Conservation (phyloP, 2,797 vertebrate genomes). For the Enteromius treurensis region DNA sequence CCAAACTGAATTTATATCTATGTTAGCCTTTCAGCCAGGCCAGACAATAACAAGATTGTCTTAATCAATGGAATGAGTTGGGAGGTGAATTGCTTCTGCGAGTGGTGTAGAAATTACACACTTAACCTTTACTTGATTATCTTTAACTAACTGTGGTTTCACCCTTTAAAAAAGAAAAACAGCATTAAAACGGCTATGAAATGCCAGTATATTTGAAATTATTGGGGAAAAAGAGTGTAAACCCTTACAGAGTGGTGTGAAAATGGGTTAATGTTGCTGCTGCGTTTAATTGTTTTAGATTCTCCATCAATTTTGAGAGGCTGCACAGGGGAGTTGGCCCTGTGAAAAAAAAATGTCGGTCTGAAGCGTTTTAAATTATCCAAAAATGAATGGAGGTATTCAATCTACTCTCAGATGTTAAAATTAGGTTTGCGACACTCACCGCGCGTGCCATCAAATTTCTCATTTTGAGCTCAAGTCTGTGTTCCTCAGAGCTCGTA, state of each 20-base stretch:
- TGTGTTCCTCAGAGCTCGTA: constrained; percentile 84
- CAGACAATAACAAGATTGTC: background rate
- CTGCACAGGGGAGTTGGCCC: constrained; percentile 60
- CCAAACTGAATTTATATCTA: background rate
- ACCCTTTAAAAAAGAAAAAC: constrained; percentile 1
- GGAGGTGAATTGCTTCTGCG: background rate
- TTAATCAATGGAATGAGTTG: background rate
- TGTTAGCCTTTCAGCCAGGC: background rate
- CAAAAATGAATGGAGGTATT: constrained; percentile 70
- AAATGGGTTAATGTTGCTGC: constrained; percentile 62
- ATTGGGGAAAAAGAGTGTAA: constrained; percentile 7
- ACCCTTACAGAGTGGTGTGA: constrained; percentile 44
- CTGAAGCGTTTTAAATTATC: constrained; percentile 68
- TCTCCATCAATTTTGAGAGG: constrained; percentile 66
- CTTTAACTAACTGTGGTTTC: background rate
- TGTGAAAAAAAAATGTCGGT: constrained; percentile 52
- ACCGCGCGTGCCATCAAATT: constrained; percentile 77
- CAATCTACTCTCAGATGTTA: constrained; percentile 70
- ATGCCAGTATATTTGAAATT: background rate
- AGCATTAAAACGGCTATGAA: background rate
- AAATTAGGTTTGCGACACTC: constrained; percentile 71
- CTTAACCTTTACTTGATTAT: background rate
- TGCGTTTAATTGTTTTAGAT: constrained; percentile 67
- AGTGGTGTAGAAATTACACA: background rate
- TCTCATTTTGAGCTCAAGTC: constrained; percentile 83